phyloP scores from a whole-genome alignment of 2,113 vertebrate genomes.

The Suricata suricatta region DNA sequence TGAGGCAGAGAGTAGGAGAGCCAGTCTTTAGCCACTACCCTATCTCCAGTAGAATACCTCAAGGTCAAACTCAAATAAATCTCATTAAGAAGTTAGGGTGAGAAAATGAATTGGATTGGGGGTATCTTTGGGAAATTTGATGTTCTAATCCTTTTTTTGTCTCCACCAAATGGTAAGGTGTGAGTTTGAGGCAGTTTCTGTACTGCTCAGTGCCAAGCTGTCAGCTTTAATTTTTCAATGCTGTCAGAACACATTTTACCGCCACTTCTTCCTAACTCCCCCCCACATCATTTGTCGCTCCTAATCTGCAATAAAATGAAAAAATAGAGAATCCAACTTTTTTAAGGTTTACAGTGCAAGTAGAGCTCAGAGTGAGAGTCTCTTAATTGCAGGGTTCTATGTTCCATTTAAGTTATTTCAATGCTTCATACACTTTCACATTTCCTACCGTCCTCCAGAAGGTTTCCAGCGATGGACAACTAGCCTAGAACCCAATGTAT shows the following conservation, averaged over 20 bases:
- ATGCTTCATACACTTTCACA: neutral
- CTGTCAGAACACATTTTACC: neutral
- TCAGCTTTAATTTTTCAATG: neutral
- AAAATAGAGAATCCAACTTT: neutral
- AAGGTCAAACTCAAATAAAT: neutral
- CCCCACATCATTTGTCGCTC: fast-evolving
- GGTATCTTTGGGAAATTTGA: neutral
- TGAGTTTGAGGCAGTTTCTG: neutral
- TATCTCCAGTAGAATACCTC: neutral
- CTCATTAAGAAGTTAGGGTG: neutral
- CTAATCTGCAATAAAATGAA: neutral
- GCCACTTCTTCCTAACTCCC: neutral
- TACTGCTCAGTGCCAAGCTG: neutral
- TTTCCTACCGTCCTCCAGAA: neutral
- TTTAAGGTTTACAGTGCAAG: neutral
- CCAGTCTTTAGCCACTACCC: fast-evolving
- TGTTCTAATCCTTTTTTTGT: neutral
- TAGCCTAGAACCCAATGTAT: neutral
- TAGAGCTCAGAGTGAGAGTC: neutral
- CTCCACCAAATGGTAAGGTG: neutral
- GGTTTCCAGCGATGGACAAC: neutral
- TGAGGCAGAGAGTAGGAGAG: fast-evolving
- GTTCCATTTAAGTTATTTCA: neutral
- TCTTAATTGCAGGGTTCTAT: neutral
- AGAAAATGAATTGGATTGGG: neutral